Evolutionary conservation across 2,797 vertebrate species (phyloP), one percentile per base, ranked within the genome.

Genomic region (Eospalax fontanierii): DNA sequence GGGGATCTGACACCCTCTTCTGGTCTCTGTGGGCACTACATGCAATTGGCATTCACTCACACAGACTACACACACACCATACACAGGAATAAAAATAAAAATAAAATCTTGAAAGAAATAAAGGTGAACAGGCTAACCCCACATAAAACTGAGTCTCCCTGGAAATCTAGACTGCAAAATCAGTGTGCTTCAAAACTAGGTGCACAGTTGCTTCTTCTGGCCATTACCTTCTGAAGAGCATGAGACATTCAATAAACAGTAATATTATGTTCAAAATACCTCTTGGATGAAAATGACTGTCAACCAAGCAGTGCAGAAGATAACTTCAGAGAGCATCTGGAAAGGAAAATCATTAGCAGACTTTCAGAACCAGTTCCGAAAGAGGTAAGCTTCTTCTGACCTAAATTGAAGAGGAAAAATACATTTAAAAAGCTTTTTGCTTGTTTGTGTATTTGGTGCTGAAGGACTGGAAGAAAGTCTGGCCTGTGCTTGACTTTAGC

Each of bases 201-300:
- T 95, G 97, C 97, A 98, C 91, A 97, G 97, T 97, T 96, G 0
- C 97, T 96, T 92, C 90, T 94, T 96, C 97, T 98, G 93, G 91
- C 93, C 96, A 97, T 97, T 98, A 97, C 97, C 97, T 96, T 73
- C 95, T 86, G 82, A 97, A 95, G 97, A 91, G 96, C 96, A 93
- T 46, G n/a, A 98, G 97, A 97, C 91, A 97, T 94, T 98, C 98
- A 98, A 97, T 75, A 98, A 98, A 98, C 98, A 98, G 84, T 96
- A 93, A 96, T 94, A 95, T 93, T 97, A 95, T 86, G 90, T 93
- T 97, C 96, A 98, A 97, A 98, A 98, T 93, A 92, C 94, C 96
- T 96, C 78, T 75, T 92, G 95, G 93, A 97, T 95, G 96, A 93
- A 93, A 96, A 98, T 96, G 97, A 96, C 93, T 87, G 73, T 92